These are phyloP conservation scores for Archips xylosteana DNA, from an alignment of 2,888 invertebrate genomes.

Conservation along the genomic window DNA sequence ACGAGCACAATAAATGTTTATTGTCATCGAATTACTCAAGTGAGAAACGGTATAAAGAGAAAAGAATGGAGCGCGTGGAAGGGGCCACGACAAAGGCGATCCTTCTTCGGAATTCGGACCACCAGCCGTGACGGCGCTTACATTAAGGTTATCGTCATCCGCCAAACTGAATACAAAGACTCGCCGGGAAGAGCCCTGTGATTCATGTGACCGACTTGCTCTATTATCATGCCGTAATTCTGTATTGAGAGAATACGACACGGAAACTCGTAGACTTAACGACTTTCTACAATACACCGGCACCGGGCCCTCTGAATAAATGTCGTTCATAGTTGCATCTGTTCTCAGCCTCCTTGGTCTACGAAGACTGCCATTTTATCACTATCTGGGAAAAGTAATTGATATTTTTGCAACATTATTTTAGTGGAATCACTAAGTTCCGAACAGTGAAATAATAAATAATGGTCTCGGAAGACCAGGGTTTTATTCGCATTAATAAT, in stretches of 20 bases:
- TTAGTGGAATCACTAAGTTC: background rate
- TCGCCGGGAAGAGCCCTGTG: conserved; percentile 73
- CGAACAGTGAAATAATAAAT: conserved; percentile 1
- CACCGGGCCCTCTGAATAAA: conserved; percentile 27
- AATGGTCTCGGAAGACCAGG: background rate
- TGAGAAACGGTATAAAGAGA: conserved; percentile 83
- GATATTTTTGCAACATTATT: background rate
- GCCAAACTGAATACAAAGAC: conserved; percentile 83
- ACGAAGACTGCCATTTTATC: background rate
- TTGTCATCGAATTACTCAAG: conserved; percentile 84
- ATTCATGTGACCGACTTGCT: conserved; percentile 76
- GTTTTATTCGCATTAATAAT: conserved; percentile 31
- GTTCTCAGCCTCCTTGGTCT: background rate
- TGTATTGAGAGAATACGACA: conserved; percentile 65
- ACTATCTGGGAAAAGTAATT: background rate
- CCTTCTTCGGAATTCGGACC: conserved; percentile 78
- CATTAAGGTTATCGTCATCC: conserved; percentile 84
- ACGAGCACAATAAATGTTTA: conserved; percentile 84
- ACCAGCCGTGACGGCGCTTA: conserved; percentile 84
- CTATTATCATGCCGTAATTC: conserved; percentile 73
- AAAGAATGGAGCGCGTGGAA: conserved; percentile 80
- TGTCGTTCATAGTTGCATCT: conserved; percentile 9
- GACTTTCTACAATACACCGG: conserved; percentile 44
- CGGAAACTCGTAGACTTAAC: conserved; percentile 54
- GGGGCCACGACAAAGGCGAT: conserved; percentile 83